Percentiles rank a stretch among this genome's conserved stretches.
Evolutionary conservation across 2,113 vertebrate species (phyloP).

Genomic region (Laticauda laticaudata): DNA sequence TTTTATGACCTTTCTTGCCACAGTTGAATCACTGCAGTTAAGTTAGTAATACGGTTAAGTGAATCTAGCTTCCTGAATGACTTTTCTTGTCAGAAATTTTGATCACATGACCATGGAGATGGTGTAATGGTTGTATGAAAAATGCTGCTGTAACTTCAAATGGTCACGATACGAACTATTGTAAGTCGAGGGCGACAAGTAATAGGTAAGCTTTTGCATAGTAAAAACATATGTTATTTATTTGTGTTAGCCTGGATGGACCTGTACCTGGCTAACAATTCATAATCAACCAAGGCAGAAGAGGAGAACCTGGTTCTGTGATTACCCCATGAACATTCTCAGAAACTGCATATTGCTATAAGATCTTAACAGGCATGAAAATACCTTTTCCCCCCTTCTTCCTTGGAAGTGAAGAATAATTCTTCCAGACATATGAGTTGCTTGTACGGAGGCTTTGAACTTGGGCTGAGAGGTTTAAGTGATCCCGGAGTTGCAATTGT

Average conservation of each 20-base stretch:
- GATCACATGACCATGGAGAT: background rate
- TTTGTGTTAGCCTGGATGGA: background rate
- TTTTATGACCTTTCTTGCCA: background rate
- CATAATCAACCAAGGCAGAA: background rate
- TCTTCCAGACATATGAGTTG: background rate
- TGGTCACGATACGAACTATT: background rate
- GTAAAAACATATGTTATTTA: background rate
- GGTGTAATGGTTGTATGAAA: background rate
- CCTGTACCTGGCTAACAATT: no score
- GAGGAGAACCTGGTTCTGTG: background rate
- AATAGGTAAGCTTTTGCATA: background rate
- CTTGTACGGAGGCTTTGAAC: background rate
- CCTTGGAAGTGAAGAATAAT: background rate
- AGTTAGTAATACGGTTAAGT: background rate
- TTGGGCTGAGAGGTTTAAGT: no score
- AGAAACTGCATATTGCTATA: background rate
- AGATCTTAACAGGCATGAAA: background rate
- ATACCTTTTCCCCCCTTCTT: background rate
- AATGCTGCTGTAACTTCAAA: background rate
- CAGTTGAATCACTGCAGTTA: background rate
- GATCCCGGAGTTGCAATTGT: background rate
- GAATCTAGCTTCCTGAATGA: background rate
- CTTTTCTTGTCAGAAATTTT: background rate
- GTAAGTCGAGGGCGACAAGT: background rate
- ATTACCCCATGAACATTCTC: background rate